A percentile compares a stretch with the other conserved stretches of the same genome.
phyloP scores from a whole-genome alignment of 2,113 vertebrate genomes.

The Laticauda laticaudata region DNA sequence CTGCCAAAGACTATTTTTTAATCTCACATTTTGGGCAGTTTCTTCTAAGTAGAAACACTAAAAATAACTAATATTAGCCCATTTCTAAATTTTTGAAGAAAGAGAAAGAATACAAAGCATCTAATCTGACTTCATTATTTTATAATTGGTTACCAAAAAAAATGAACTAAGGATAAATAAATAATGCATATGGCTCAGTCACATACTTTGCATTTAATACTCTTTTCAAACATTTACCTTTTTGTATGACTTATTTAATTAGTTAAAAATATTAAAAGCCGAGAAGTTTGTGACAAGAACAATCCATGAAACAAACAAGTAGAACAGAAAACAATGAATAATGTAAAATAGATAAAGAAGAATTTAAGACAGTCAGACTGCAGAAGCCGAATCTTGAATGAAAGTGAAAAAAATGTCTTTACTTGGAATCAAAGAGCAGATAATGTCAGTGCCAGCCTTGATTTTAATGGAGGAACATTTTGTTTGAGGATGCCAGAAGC shows the following conservation, averaged over 20 bases:
- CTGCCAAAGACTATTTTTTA: not conserved
- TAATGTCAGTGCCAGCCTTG: not conserved
- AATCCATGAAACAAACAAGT: not conserved
- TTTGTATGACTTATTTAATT: not conserved
- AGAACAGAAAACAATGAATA: not conserved
- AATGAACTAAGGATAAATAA: not conserved
- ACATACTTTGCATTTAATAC: not conserved
- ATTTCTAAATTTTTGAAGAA: not conserved
- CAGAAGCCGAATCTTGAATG: not conserved
- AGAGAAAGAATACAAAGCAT: not conserved
- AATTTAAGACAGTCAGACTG: not conserved
- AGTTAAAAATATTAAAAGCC: not conserved
- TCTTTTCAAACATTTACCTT: not conserved
- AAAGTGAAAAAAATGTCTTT: not conserved
- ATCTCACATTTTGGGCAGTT: not conserved
- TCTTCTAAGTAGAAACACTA: not conserved
- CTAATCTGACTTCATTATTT: not conserved
- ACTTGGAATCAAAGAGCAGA: not conserved
- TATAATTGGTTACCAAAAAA: not conserved
- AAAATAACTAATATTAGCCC: not conserved
- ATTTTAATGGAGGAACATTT: not conserved
- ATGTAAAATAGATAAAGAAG: not conserved
- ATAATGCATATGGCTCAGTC: not conserved
- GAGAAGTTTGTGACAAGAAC: not conserved
- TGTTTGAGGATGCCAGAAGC: not conserved